Conservation (phyloP, 2,113 vertebrate genomes). For the Promerops cafer region DNA sequence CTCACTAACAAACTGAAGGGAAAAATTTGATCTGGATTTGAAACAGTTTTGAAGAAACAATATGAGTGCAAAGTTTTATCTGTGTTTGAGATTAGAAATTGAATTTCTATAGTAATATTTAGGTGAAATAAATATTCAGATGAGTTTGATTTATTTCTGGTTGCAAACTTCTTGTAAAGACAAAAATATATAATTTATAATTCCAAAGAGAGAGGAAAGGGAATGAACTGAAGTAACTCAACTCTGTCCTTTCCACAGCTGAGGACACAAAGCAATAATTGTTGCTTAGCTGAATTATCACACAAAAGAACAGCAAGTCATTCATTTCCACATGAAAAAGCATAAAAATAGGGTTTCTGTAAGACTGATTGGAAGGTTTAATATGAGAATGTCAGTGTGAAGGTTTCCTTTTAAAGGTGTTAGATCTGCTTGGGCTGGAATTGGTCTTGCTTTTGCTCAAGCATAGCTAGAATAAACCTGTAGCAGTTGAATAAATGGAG, state of each 20-base stretch:
- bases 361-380: slow-evolving; percentile 9
- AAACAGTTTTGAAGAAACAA: background rate
- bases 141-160: background rate
- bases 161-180: background rate
- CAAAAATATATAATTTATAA: background rate
- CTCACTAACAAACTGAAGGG: background rate
- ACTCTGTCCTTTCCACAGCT: slow-evolving; percentile 48
- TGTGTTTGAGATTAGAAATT: background rate
- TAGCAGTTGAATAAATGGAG: background rate
- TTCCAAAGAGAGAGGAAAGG: background rate
- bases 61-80: background rate
- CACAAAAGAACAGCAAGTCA: slow-evolving; percentile 58
- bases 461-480: background rate
- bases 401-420: background rate
- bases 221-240: slow-evolving; percentile 33
- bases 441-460: background rate
- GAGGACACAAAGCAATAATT: slow-evolving; percentile 58
- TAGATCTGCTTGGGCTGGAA: background rate
- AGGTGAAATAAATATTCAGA: background rate
- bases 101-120: background rate
- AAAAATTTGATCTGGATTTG: background rate
- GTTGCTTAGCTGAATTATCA: slow-evolving; percentile 54
- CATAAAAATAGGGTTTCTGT: slow-evolving; percentile 40
- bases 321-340: slow-evolving; percentile 61
- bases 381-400: background rate